Base-by-base conservation (phyloP, 2,113 vertebrate genomes). In the Crypturellus undulatus region DNA sequence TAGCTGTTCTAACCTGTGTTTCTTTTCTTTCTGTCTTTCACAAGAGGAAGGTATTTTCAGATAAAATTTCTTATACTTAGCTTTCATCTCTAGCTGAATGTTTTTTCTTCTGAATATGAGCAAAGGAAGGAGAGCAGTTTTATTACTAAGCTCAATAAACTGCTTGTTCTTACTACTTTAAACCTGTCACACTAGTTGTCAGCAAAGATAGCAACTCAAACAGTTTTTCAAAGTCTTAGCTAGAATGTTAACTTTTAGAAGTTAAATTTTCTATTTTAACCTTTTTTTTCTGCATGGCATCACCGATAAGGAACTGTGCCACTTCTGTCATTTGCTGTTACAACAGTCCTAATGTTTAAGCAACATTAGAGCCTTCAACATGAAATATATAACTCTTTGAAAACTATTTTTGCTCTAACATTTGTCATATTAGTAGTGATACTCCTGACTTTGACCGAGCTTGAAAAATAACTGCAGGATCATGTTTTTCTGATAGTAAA, bases 121-220 rank as follows among this genome's bases (percentile, higher is more conserved):
- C 34, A 70, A 91, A 96, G 85, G 77, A 90, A 68, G 82, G 87
- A 94, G 75, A 94, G 42, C 63, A 54, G 62, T 86, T 90, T 96
- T 93, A 69, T 92, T 81, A 90, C 84, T 79, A 85, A 87, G 69
- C 85, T 96, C 77, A 86, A 69, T 89, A 95, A 93, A 94, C 85
- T 90, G n/a, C 85, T 88, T 94, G 90, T 77, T 97, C 88, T 89
- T 93, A 94, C 93, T 97, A 86, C 69, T 96, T 95, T 83, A 95
- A 78, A 78, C 25, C 62, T 93, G 93, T 96, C 94, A 89, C 25
- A 12, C 69, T 88, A 38, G 0, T 95, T 85, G 71, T 86, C 62
- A 81, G 83, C 2, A 2, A 94, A 95, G 95, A 93, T 73, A 93
- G 88, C 77, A 93, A 79, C 77, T 90, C 90, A 93, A 89, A 89